These are phyloP conservation scores for Fregetta grallaria DNA, from an alignment of 2,113 vertebrate species.

Conservation along the genomic window DNA sequence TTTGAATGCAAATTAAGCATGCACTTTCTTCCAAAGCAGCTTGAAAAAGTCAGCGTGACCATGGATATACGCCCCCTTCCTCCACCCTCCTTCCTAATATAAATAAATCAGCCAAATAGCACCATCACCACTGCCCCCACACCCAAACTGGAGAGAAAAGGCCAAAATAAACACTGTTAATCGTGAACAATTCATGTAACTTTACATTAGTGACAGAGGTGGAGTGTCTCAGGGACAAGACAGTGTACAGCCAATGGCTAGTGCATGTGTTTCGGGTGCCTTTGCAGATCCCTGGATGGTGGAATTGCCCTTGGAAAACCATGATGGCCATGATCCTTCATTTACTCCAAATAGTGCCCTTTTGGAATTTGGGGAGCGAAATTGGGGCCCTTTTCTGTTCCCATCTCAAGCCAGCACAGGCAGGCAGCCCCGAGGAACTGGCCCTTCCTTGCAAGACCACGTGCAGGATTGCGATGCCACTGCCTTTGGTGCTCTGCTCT, in stretches of 20 bases:
- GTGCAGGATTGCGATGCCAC: fast-evolving
- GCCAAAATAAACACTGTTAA: constrained; percentile 21
- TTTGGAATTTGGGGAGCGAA: not conserved
- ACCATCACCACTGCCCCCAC: not conserved
- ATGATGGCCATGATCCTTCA: not conserved
- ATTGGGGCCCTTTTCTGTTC: not conserved
- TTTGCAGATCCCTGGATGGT: not conserved
- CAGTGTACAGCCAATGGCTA: not conserved
- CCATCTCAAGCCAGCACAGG: not conserved
- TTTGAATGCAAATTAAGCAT: constrained; percentile 68
- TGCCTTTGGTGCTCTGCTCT: not conserved
- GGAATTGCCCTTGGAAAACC: not conserved
- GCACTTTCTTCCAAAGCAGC: constrained; percentile 66
- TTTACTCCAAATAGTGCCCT: not conserved
- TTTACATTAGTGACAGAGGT: not conserved
- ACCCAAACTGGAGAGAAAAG: constrained; percentile 24
- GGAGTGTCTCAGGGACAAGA: not conserved
- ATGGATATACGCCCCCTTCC: constrained; percentile 60
- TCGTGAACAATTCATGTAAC: not conserved
- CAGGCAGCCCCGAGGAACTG: not conserved
- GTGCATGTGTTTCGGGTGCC: fast-evolving
- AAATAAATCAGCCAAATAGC: constrained; percentile 52
- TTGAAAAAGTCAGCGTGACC: constrained; percentile 65
- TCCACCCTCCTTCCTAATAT: constrained; percentile 50
- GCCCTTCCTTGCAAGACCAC: not conserved